Evolutionary conservation across 2,797 vertebrate species (phyloP), one percentile per base, ranked within the genome.

Genomic region (Xiphophorus birchmanni): DNA sequence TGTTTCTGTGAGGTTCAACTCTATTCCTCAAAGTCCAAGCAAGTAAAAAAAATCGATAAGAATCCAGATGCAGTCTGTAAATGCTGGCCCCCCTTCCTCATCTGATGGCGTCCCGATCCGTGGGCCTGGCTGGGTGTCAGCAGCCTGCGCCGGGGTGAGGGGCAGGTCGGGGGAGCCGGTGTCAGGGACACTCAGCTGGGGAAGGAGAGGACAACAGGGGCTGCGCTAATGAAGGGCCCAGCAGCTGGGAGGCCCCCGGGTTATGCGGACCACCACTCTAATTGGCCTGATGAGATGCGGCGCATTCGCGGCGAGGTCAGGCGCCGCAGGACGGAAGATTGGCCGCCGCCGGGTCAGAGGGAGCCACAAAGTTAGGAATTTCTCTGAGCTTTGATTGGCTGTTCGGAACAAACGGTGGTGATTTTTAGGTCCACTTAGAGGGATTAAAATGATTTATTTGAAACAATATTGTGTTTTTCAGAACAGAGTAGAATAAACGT

Each of bases 281-380:
- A 94, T 95, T 94, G 94, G 93, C 91, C 91, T 90, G 81, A 90
- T 87, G 92, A 94, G 92, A 94, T 89, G 90, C 85, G 48, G 89
- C 13, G 71, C 47, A 23, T 84, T 82, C 87, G 80, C 37, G 0
- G 74, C 0, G 75, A 91, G 93, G 92, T 93, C 91, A 88, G 76
- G 77, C 44, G 84, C 82, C 81, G 13, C 85, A 84, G 90, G 88
- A 80, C 50, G 11, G 77, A 71, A 67, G 77, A 74, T 54, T 54
- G 84, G 80, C 79, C 74, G 35, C 79, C 23, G 80, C 83, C 65
- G 77, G 86, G 83, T 91, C 83, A 78, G 52, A 82, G 40, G 45
- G 67, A 80, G 58, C 50, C 80, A 50, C 32, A 17, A 72, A 77
- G 69, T 47, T 72, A 17, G 69, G 42, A 47, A 45, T 45, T 47